These are phyloP conservation scores for Lucinisca nassula DNA, from an alignment of 2,888 invertebrate genomes.

Conservation along the genomic window DNA sequence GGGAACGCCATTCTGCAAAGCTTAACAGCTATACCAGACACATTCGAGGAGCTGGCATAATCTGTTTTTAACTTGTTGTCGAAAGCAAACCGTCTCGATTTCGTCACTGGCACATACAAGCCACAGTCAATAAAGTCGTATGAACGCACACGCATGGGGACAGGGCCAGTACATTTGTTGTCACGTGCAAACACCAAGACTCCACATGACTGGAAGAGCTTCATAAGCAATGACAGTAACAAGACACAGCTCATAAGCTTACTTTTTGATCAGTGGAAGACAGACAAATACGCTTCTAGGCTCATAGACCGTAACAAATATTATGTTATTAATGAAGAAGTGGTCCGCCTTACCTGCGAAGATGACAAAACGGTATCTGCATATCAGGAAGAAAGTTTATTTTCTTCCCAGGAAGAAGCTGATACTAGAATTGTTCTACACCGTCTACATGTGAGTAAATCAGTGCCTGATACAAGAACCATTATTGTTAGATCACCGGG, in stretches of 20 bases:
- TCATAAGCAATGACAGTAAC: constrained; percentile 2
- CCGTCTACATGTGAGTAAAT: no score
- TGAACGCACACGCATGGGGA: constrained; percentile 11
- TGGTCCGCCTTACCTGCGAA: no score
- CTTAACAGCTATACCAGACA: neutral
- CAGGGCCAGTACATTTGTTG: neutral
- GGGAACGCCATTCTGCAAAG: neutral
- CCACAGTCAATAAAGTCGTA: neutral
- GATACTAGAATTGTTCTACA: no score
- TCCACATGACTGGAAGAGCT: constrained; percentile 8
- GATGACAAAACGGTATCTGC: no score
- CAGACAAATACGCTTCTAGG: neutral
- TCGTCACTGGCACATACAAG: neutral
- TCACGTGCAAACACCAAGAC: neutral
- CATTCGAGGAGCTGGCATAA: neutral
- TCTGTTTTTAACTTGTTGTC: neutral
- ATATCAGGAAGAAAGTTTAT: no score
- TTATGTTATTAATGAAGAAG: neutral
- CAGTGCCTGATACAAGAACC: no score
- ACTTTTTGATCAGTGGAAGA: neutral
- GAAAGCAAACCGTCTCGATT: neutral
- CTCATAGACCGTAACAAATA: neutral
- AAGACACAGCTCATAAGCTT: constrained; percentile 2
- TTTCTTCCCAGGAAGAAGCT: no score
- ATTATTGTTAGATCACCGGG: no score